These are phyloP conservation scores for Brachirus orientalis DNA, from an alignment of 2,113 vertebrate genomes.

Conservation along the genomic window DNA sequence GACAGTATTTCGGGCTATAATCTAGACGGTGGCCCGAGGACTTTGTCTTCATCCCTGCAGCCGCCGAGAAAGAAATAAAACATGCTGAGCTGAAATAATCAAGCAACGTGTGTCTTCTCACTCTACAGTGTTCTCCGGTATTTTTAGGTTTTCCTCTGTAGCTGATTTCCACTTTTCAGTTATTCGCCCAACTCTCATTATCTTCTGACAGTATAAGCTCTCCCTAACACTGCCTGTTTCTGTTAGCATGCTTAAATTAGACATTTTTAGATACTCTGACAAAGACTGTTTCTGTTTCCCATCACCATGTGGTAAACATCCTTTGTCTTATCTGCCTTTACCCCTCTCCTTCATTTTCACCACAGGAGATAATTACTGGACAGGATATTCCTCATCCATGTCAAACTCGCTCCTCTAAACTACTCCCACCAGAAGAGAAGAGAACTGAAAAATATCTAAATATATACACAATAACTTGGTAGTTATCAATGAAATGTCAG, in stretches of 20 bases:
- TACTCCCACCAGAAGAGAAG: neutral
- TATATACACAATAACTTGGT: neutral
- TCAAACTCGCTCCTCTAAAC: neutral
- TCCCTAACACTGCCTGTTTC: conserved; percentile 45
- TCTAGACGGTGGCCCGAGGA: neutral
- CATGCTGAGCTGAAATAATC: neutral
- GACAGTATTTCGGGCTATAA: neutral
- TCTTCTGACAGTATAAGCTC: conserved; percentile 9
- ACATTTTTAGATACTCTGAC: conserved; percentile 47
- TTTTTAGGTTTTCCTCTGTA: neutral
- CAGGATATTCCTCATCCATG: conserved; percentile 41
- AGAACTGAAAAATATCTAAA: neutral
- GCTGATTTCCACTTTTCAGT: neutral
- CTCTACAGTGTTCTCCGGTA: no score
- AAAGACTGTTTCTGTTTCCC: conserved; percentile 68
- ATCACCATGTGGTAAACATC: conserved; percentile 81
- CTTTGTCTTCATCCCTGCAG: neutral
- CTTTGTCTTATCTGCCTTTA: conserved; percentile 75
- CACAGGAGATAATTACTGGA: conserved; percentile 56
- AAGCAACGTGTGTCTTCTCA: neutral
- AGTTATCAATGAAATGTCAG: neutral
- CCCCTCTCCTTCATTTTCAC: conserved; percentile 64
- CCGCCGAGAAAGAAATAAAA: neutral
- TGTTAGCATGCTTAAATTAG: conserved; percentile 54
- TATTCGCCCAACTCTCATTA: neutral